A percentile compares a stretch with the other conserved stretches of the same genome.
Evolutionary conservation across 2,888 invertebrate genomes (phyloP).

Genomic region (Ophion ellenae): DNA sequence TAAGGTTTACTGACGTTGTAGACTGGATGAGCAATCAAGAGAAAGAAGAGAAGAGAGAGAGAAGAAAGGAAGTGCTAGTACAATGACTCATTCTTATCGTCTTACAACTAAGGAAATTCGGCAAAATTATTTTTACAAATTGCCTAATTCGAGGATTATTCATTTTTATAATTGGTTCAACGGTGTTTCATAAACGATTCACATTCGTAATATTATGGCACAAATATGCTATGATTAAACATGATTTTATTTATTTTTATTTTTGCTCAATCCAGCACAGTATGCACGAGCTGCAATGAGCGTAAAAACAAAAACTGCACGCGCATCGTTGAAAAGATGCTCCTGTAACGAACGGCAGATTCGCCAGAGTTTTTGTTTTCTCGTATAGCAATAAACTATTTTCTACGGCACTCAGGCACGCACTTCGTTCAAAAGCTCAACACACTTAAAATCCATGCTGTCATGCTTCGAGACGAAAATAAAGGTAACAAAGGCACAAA

Average conservation of each 20-base stretch:
- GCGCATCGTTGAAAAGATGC: slow-evolving; percentile 24
- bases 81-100: slow-evolving; percentile 33
- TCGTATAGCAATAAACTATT: slow-evolving; percentile 15
- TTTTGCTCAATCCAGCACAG: slow-evolving; percentile 2
- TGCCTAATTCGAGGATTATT: slow-evolving; percentile 29
- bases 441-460: slow-evolving; percentile 55
- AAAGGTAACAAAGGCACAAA: not conserved
- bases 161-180: slow-evolving; percentile 28
- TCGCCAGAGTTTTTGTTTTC: slow-evolving; percentile 1
- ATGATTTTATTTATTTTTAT: slow-evolving; percentile 19
- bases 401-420: slow-evolving; percentile 42
- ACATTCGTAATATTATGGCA: slow-evolving; percentile 52
- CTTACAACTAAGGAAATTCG: slow-evolving; percentile 41
- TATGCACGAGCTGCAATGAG: slow-evolving; percentile 26
- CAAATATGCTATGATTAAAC: slow-evolving; percentile 37
- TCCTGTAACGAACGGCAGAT: not conserved
- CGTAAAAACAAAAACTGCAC: slow-evolving; percentile 17
- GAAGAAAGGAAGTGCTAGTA: slow-evolving; percentile 33
- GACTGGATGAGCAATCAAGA: slow-evolving; percentile 34
- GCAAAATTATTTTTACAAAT: slow-evolving; percentile 40
- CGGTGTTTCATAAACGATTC: slow-evolving; percentile 30
- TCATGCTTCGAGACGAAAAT: slow-evolving; percentile 50
- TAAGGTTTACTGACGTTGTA: slow-evolving; percentile 72
- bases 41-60: not conserved
- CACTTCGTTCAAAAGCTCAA: slow-evolving; percentile 48